These are phyloP conservation scores for Netelia inedita DNA, from an alignment of 2,888 invertebrate genomes.

Conservation along the genomic window DNA sequence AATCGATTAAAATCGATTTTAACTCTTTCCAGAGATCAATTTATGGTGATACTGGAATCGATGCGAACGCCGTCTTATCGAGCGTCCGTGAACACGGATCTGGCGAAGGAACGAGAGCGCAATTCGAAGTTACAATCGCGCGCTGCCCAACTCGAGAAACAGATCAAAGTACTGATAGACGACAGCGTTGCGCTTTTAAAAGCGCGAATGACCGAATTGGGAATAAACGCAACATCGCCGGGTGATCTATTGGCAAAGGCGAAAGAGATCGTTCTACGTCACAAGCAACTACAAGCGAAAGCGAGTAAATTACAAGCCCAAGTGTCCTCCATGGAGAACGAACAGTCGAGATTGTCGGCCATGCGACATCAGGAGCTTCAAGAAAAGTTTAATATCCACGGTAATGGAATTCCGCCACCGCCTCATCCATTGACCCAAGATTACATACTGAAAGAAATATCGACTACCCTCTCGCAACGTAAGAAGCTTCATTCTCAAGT, in stretches of 20 bases:
- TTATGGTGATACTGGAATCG: slow-evolving; percentile 92
- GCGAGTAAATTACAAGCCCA: slow-evolving; percentile 94
- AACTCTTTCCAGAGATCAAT: slow-evolving; percentile 89
- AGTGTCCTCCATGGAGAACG: slow-evolving; percentile 91
- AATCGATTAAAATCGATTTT: no score
- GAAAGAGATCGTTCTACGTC: slow-evolving; percentile 96
- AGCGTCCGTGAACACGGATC: slow-evolving; percentile 90
- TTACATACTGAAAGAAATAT: slow-evolving; percentile 94
- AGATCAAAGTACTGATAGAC: slow-evolving; percentile 95
- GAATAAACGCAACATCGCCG: slow-evolving; percentile 94
- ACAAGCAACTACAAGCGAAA: slow-evolving; percentile 96
- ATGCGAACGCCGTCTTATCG: slow-evolving; percentile 94
- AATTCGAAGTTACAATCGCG: slow-evolving; percentile 93
- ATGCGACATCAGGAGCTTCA: slow-evolving; percentile 92
- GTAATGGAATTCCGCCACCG: slow-evolving; percentile 88
- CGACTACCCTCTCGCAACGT: slow-evolving; percentile 92
- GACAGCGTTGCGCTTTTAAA: slow-evolving; percentile 96
- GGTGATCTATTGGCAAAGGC: slow-evolving; percentile 94
- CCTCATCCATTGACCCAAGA: slow-evolving; percentile 90
- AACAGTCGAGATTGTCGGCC: slow-evolving; percentile 90
- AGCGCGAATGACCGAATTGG: slow-evolving; percentile 95
- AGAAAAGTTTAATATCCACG: slow-evolving; percentile 89
- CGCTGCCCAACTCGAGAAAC: slow-evolving; percentile 96
- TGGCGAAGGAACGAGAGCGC: slow-evolving; percentile 93
- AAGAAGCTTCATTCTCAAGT: slow-evolving; percentile 92